Percentiles rank a stretch among this genome's conserved stretches.
These are phyloP conservation scores for Isotomurus palustris DNA, from an alignment of 2,888 invertebrate genomes.

Conservation along the genomic window DNA sequence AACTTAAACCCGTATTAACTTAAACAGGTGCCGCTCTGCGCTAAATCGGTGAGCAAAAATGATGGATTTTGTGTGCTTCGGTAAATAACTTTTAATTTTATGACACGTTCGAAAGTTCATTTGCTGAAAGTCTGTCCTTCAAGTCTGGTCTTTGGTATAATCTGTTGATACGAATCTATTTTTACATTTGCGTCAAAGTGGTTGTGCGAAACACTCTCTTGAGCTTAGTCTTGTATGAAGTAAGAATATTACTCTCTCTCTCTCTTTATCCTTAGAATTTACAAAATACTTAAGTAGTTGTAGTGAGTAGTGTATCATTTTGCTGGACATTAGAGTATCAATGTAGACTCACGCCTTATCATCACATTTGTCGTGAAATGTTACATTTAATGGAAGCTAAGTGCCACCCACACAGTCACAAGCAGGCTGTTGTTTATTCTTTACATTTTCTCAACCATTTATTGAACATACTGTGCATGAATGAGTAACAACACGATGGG, in stretches of 20 bases:
- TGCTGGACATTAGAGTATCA: too few relatives aligned
- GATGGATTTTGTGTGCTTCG: slow-evolving; percentile 92
- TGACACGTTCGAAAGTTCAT: slow-evolving; percentile 38
- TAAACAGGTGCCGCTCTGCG: slow-evolving; percentile 84
- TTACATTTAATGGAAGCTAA: too few relatives aligned
- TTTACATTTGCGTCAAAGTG: background rate
- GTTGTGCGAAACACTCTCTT: background rate
- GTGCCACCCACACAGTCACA: too few relatives aligned
- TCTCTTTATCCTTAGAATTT: background rate
- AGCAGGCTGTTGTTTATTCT: too few relatives aligned
- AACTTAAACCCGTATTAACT: slow-evolving; percentile 57
- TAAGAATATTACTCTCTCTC: slow-evolving; percentile 14
- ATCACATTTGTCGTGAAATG: too few relatives aligned
- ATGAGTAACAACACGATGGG: too few relatives aligned
- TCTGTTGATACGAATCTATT: slow-evolving; percentile 5
- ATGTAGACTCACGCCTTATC: too few relatives aligned
- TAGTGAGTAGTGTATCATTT: too few relatives aligned
- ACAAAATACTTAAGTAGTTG: background rate
- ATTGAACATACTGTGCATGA: too few relatives aligned
- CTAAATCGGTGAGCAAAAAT: slow-evolving; percentile 85
- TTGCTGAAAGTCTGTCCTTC: slow-evolving; percentile 21
- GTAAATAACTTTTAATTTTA: slow-evolving; percentile 56
- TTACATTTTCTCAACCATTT: too few relatives aligned
- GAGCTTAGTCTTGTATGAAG: background rate
- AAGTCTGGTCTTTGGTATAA: background rate